phyloP scores from a whole-genome alignment of 2,797 vertebrate genomes.

The Poecilia gillii region DNA sequence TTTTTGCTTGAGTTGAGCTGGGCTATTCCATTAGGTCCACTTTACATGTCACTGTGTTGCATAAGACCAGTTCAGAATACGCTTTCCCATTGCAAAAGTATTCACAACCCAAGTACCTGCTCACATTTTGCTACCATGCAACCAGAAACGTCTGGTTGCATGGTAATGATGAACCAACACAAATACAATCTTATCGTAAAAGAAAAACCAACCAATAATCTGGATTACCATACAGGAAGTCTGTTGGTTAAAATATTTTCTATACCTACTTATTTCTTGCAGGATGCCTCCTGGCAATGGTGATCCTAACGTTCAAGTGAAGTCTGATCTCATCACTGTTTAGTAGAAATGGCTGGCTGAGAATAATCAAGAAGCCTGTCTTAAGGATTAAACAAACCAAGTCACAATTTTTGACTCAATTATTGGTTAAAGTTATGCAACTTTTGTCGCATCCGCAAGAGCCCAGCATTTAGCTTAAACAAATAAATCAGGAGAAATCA shows the following conservation, averaged over 20 bases:
- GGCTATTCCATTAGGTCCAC: not conserved
- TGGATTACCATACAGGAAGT: no score
- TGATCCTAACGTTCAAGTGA: not conserved
- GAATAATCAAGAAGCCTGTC: not conserved
- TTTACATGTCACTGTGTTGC: not conserved
- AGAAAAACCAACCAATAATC: no score
- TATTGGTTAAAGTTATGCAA: not conserved
- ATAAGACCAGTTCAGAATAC: not conserved
- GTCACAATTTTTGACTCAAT: not conserved
- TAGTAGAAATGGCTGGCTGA: not conserved
- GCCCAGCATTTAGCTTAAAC: not conserved
- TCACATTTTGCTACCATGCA: not conserved
- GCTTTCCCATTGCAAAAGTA: not conserved
- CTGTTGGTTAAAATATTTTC: no score
- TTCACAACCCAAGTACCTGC: not conserved
- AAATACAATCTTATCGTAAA: not conserved
- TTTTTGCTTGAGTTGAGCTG: not conserved
- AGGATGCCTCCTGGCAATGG: no score
- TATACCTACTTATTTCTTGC: no score
- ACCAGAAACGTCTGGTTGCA: not conserved
- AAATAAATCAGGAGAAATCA: not conserved
- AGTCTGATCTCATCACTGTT: not conserved
- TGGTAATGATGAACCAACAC: not conserved
- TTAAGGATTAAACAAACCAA: not conserved
- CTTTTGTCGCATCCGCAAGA: not conserved